These are phyloP conservation scores for Lates calcarifer DNA, from an alignment of 2,113 vertebrate genomes.

Conservation along the genomic window DNA sequence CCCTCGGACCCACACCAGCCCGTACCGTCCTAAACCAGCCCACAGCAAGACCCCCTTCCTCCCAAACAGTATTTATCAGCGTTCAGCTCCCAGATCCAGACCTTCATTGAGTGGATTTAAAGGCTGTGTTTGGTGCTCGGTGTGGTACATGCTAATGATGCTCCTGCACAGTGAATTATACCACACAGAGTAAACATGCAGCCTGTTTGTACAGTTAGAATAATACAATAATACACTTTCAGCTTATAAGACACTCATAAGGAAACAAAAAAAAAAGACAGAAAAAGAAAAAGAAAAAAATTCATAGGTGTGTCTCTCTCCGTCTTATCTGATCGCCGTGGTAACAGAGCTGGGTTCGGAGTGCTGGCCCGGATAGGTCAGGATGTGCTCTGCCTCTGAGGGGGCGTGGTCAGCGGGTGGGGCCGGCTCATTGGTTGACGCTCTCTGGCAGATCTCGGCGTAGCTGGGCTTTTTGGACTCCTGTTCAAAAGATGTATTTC, in stretches of 20 bases:
- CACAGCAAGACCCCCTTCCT: background rate
- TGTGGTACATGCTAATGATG: background rate
- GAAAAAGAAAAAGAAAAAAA: background rate
- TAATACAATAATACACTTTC: background rate
- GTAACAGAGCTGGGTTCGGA: background rate
- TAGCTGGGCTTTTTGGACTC: conserved; percentile 91
- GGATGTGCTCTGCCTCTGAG: conserved; percentile 73
- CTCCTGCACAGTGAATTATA: background rate
- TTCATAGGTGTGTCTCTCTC: background rate
- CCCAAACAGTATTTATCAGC: background rate
- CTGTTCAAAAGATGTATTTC: conserved; percentile 72
- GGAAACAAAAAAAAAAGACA: background rate
- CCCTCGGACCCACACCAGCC: background rate
- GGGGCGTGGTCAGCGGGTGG: conserved; percentile 83
- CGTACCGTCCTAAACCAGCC: background rate
- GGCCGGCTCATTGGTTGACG: conserved; percentile 78
- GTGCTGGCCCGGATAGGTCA: conserved; percentile 20
- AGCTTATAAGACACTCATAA: conserved; percentile 1
- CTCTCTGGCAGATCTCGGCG: conserved; percentile 92
- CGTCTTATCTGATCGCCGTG: conserved; percentile 6
- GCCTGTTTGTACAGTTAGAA: background rate
- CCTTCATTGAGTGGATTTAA: fast-evolving
- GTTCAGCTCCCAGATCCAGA: background rate
- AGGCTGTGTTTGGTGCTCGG: background rate
- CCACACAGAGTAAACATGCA: background rate